Conservation (phyloP, 2,113 vertebrate species). For the Paramormyrops kingsleyae region DNA sequence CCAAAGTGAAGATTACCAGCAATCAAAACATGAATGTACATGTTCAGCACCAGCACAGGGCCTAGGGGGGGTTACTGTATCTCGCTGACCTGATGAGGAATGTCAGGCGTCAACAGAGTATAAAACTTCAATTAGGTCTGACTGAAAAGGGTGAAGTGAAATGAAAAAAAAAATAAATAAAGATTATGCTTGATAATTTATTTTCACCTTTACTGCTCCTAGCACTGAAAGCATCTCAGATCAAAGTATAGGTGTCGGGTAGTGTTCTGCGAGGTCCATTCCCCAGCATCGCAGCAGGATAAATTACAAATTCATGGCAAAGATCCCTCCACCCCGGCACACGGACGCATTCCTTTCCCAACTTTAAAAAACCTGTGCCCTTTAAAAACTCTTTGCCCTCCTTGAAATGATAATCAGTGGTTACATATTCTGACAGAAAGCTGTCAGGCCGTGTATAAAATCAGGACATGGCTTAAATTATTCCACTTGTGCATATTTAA, state of each 20-base stretch:
- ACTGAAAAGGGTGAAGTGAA: neutral
- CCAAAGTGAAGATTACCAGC: neutral
- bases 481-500: slow-evolving; percentile 54
- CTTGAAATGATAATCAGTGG: slow-evolving; percentile 32
- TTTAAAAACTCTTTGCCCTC: slow-evolving; percentile 23
- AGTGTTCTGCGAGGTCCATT: neutral
- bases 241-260: neutral
- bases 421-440: slow-evolving; percentile 31
- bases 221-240: neutral
- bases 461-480: slow-evolving; percentile 48
- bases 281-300: neutral
- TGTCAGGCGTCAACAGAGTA: neutral
- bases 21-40: neutral
- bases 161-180: neutral
- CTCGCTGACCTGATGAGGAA: neutral
- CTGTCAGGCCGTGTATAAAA: slow-evolving; percentile 23
- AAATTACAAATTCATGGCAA: slow-evolving; percentile 6
- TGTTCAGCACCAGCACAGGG: neutral
- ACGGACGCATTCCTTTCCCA: slow-evolving; percentile 7
- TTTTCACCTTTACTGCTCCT: neutral
- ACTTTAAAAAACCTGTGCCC: slow-evolving; percentile 7
- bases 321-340: neutral
- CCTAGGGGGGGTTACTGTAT: too few relatives aligned
- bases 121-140: neutral
- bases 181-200: neutral